Evolutionary conservation across 2,888 invertebrate genomes (phyloP), one percentile per base, ranked within the genome.

Genomic region (Lasioglossum figueresi): DNA sequence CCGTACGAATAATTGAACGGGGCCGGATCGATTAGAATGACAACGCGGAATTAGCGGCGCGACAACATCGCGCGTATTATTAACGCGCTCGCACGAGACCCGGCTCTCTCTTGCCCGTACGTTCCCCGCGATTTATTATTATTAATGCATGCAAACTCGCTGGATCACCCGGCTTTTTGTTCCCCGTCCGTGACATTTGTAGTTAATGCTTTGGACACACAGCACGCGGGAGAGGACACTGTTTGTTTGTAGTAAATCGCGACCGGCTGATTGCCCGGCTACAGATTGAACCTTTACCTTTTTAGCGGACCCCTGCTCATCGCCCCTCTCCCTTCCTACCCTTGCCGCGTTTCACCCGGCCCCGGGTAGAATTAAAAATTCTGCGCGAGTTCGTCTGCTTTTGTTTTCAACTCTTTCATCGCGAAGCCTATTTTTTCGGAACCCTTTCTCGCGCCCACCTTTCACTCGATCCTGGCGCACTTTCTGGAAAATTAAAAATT

Each of bases 1-100:
- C 75, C 77, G 31, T 63, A 63, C 79, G 82, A 87, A 88, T 88
- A 88, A 88, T 88, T 88, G 80, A 85, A 88, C 85, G 59, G 59
- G 82, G 43, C 75, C 34, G 78, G 88, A 88, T 88, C 79, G 83
- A 82, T 85, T 88, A 82, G 82, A 85, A 87, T 78, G 88, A 85
- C 81, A 81, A 81, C 73, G 81, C 48, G 82, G 73, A 76, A 84
- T 79, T 83, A 82, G 76, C 79, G 66, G 43, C 72, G 83, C 73
- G 73, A 52, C 83, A 83, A 83, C 76, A 66, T 45, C 45, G 23
- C 72, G 79, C 45, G 82, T 79, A 79, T 84, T 82, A 84, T 76
- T 72, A 80, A 80, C 80, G 59, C 59, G 59, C 59, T 14, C 27
- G 59, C 59, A 16, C 59, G 59, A 59, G 0, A 14, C 5, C 27